These are phyloP conservation scores for Myotis daubentonii DNA, from an alignment of 2,797 vertebrate genomes.

Conservation along the genomic window DNA sequence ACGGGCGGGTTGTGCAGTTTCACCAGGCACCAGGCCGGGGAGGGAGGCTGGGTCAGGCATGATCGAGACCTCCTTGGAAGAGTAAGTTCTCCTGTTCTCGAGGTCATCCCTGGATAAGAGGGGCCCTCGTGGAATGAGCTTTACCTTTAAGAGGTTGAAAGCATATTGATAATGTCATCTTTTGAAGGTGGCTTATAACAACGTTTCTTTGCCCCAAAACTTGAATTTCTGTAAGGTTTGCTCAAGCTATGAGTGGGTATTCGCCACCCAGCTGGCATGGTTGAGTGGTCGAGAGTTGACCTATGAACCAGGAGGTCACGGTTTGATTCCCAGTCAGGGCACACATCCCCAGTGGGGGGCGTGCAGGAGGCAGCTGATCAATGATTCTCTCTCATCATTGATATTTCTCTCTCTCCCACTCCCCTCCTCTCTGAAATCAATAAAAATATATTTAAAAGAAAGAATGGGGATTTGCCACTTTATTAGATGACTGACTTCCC, in stretches of 20 bases:
- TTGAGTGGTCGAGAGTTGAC: too few species aligned
- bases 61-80: background rate
- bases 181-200: background rate
- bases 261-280: background rate
- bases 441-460: too few species aligned
- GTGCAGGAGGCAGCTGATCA: too few species aligned
- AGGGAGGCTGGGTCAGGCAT: background rate
- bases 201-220: background rate
- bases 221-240: slow-evolving; percentile 1
- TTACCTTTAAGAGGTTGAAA: background rate
- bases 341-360: too few species aligned
- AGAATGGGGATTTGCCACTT: background rate
- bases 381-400: too few species aligned
- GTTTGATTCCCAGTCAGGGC: too few species aligned
- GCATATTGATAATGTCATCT: background rate
- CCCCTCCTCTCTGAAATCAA: too few species aligned
- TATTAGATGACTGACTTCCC: background rate
- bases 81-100: background rate
- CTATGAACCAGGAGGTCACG: too few species aligned
- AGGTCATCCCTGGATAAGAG: background rate
- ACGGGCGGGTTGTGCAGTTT: background rate
- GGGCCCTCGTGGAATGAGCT: background rate
- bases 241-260: background rate
- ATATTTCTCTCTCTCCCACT: too few species aligned
- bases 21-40: background rate